Base-by-base conservation (phyloP, 1,140 invertebrate species). In the Drosophila chauvacae region DNA sequence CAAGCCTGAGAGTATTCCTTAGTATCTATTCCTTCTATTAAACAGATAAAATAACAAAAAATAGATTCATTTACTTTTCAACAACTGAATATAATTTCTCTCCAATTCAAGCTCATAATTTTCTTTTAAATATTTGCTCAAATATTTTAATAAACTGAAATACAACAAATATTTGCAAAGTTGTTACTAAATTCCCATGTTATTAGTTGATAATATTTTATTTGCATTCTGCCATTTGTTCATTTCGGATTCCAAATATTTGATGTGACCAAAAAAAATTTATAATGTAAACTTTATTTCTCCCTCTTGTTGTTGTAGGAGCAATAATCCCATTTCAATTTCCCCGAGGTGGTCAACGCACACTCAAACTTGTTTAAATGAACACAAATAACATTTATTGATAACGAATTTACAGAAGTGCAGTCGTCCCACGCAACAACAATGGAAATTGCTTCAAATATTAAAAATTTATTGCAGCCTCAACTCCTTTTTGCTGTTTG, bases 331-430 rank as follows among this genome's bases (percentile, higher is more conserved):
- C 63, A 77, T 48, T 77, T 69, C n/a, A 60, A 60, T 60, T 68
- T 33, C 56, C 74, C 41, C 13, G 50, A 48, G 72, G 73, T 45
- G 39, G 30, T 7, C 35, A 57, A 58, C 23, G 39, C 41, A 50
- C 37, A 57, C 18, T 56, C 28, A 26, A 66, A 76, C 45, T 45
- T 59, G 50, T 68, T 81, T 70, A 56, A 66, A 56, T 63, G 60
- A 62, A 59, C 18, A 61, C 47, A 82, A 80, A 80, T 73, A 86
- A 63, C 56, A 63, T 83, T 86, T 86, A 88, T 88, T 73, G 84
- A 86, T 83, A 86, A 77, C 84, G 80, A 76, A 83, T 87, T 86
- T 83, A 65, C 80, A 77, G 65, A 73, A 72, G 53, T 77, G 62
- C 50, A 14, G 10, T 18, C 18, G 4, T 4, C 13, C n/a, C n/a